Evolutionary conservation across 2,113 vertebrate genomes (phyloP).

Genomic region (Sclerurus mexicanus): DNA sequence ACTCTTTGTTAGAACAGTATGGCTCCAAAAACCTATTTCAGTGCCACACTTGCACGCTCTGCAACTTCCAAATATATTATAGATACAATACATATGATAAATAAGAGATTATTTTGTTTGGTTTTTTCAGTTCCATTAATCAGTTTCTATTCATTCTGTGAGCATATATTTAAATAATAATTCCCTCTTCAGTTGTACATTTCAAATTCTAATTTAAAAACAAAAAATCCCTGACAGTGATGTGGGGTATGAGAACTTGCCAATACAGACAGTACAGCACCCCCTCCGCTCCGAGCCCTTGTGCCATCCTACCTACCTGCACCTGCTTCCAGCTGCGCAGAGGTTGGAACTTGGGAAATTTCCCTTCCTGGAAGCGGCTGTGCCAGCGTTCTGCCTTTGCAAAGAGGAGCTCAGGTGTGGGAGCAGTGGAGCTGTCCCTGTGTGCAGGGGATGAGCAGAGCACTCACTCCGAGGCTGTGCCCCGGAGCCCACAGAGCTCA

Average conservation of each 20-base stretch:
- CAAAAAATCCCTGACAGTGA: background rate
- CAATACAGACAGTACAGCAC: background rate
- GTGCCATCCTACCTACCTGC: background rate
- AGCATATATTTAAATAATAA: background rate
- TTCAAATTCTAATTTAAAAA: background rate
- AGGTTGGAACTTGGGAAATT: background rate
- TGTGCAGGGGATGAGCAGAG: background rate
- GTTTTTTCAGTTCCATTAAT: background rate
- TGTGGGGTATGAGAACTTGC: background rate
- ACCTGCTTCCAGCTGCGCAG: background rate
- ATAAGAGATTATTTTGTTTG: background rate
- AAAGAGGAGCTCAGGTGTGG: background rate
- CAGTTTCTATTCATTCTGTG: background rate
- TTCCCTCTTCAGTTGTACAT: background rate
- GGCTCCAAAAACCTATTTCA: background rate
- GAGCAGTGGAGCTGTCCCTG: fast-evolving
- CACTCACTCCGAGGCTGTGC: background rate
- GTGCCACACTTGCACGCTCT: background rate
- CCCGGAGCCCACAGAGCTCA: background rate
- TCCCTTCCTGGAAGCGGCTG: background rate
- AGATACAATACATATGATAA: background rate
- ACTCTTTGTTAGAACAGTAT: background rate
- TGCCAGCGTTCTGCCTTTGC: background rate
- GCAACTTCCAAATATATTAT: background rate
- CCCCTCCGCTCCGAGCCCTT: background rate